Conservation (phyloP, 2,888 invertebrate species). For the Drosophila setosimentum region DNA sequence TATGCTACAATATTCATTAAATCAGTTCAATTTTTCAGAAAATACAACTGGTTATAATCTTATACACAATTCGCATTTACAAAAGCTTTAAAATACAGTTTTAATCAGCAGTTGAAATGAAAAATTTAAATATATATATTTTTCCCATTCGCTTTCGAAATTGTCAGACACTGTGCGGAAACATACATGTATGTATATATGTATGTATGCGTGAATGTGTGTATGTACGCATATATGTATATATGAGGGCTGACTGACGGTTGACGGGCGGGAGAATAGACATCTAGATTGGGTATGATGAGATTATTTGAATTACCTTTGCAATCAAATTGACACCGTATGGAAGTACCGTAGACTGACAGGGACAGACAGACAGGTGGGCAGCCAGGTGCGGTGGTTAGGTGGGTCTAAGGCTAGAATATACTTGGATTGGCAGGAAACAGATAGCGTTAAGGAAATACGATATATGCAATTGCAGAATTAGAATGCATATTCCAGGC, state of each 20-base stretch:
- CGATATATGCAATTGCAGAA: conserved; percentile 15
- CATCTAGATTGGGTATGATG: conserved; percentile 69
- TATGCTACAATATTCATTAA: conserved; percentile 12
- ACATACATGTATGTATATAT: background rate
- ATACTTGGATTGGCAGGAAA: conserved; percentile 46
- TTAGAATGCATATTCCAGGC: background rate
- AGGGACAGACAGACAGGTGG: conserved; percentile 22
- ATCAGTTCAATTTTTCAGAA: conserved; percentile 12
- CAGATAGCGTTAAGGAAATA: conserved; percentile 30
- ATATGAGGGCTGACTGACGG: conserved; percentile 5
- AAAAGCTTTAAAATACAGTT: conserved; percentile 39
- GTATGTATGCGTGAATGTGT: background rate
- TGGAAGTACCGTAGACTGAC: conserved; percentile 46
- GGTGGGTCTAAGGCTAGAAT: conserved; percentile 1
- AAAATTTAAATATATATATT: conserved; percentile 52
- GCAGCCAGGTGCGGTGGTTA: background rate
- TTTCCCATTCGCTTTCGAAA: conserved; percentile 46
- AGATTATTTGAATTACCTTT: conserved; percentile 80
- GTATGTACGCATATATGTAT: background rate
- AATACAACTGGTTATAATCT: background rate
- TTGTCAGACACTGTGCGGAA: conserved; percentile 31
- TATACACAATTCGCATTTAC: conserved; percentile 31
- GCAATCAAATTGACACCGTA: conserved; percentile 79
- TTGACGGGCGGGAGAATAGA: conserved; percentile 38
- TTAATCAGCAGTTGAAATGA: conserved; percentile 54